These are phyloP conservation scores for Polypedilum pembai DNA, from an alignment of 1,140 invertebrate genomes.

Conservation along the genomic window DNA sequence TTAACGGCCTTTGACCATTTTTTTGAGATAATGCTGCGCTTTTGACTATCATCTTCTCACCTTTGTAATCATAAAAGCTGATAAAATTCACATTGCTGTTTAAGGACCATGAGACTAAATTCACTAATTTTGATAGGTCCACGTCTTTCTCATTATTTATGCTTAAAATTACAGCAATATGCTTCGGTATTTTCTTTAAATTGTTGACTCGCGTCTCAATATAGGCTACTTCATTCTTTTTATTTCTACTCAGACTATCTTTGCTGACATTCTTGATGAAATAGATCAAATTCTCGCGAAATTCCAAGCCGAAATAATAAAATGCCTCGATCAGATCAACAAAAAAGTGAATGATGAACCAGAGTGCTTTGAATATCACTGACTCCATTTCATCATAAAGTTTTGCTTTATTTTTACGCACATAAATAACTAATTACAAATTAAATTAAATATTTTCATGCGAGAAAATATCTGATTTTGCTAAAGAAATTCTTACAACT, in stretches of 20 bases:
- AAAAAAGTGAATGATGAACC: not conserved
- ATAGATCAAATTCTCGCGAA: not conserved
- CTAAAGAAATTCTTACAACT: no score
- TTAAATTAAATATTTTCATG: not conserved
- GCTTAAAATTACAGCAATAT: conserved; percentile 47
- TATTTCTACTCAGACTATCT: no score
- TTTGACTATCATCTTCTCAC: conserved; percentile 42
- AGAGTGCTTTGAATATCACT: not conserved
- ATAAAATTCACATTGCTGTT: conserved; percentile 54
- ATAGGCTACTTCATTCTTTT: not conserved
- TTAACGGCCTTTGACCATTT: no score
- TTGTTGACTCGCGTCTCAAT: conserved; percentile 26
- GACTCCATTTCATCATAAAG: not conserved
- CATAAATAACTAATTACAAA: not conserved
- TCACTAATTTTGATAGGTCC: conserved; percentile 48
- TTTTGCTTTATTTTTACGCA: not conserved
- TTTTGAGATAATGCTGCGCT: no score
- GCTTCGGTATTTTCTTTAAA: conserved; percentile 42
- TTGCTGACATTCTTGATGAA: not conserved
- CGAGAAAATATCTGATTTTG: not conserved
- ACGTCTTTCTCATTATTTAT: conserved; percentile 41
- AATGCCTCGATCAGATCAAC: not conserved
- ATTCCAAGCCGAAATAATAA: conserved; percentile 8
- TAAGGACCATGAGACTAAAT: conserved; percentile 57
- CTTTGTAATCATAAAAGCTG: conserved; percentile 62